Evolutionary conservation across 2,113 vertebrate genomes (phyloP).

Genomic region (Rhodinocichla rosea): DNA sequence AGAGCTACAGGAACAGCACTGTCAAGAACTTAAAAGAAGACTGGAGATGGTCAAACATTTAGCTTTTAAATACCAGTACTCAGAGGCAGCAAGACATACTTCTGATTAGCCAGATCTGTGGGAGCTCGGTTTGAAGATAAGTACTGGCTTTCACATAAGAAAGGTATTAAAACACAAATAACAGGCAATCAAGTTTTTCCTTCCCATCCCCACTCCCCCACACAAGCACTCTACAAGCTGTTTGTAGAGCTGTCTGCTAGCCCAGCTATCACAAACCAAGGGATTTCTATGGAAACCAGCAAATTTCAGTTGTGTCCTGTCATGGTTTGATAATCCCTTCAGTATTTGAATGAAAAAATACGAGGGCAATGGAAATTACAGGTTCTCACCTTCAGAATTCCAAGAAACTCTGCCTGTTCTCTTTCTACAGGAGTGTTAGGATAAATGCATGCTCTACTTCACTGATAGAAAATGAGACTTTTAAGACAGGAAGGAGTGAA

Average conservation of each 20-base stretch:
- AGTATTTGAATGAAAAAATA: background rate
- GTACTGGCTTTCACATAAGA: background rate
- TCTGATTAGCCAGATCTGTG: background rate
- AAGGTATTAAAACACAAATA: background rate
- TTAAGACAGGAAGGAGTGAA: background rate
- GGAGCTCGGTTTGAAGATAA: background rate
- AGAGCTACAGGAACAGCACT: background rate
- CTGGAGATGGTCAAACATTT: background rate
- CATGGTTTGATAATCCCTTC: background rate
- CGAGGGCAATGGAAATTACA: background rate
- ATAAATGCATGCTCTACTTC: background rate
- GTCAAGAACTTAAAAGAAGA: background rate
- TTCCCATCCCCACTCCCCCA: background rate
- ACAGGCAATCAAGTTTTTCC: background rate
- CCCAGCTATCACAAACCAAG: background rate
- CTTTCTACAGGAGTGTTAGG: background rate
- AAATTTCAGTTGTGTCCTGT: background rate
- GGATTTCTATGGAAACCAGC: slow-evolving; percentile 33
- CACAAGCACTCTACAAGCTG: background rate
- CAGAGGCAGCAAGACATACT: background rate
- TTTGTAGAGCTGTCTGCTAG: background rate
- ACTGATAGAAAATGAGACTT: background rate
- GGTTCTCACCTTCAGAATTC: background rate
- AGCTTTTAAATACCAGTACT: background rate
- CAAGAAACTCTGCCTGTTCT: background rate